Evolutionary conservation across 2,888 invertebrate species (phyloP).

Genomic region (Piscicola geometra): DNA sequence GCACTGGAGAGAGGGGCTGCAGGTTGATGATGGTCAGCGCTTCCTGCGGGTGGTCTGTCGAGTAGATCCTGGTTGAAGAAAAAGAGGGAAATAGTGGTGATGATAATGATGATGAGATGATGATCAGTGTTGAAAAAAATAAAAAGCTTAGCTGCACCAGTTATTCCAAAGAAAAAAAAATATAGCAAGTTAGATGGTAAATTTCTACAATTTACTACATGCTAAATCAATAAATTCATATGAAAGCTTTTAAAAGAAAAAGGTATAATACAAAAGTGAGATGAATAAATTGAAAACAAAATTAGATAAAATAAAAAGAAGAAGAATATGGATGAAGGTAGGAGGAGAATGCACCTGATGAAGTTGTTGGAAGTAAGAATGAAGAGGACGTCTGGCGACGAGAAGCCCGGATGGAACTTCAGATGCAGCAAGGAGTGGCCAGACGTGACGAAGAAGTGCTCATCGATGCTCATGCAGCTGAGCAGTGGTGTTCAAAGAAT

Average conservation of each 20-base stretch:
- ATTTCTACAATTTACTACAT: too few relatives aligned
- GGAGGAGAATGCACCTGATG: constrained; percentile 76
- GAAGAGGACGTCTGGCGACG: constrained; percentile 69
- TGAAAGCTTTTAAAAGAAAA: too few relatives aligned
- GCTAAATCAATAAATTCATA: too few relatives aligned
- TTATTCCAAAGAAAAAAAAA: background rate
- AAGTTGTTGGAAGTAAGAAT: constrained; percentile 79
- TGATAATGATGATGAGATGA: too few relatives aligned
- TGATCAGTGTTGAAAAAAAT: too few relatives aligned
- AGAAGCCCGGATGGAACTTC: constrained; percentile 81
- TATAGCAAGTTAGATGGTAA: too few relatives aligned
- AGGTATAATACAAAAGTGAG: too few relatives aligned
- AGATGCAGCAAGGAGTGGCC: constrained; percentile 60
- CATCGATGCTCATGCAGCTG: constrained; percentile 72
- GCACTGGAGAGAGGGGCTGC: constrained; percentile 19
- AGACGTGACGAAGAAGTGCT: constrained; percentile 66
- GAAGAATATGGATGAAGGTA: too few relatives aligned
- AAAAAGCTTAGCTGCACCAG: too few relatives aligned
- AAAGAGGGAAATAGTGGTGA: background rate
- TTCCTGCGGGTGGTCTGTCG: constrained; percentile 49
- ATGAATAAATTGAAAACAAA: too few relatives aligned
- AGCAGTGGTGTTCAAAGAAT: too few relatives aligned
- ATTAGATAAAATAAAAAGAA: too few relatives aligned
- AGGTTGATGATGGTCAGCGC: constrained; percentile 46
- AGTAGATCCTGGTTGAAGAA: constrained; percentile 50